These are phyloP conservation scores for Callitettix versicolor DNA, from an alignment of 1,140 invertebrate species.

Conservation along the genomic window DNA sequence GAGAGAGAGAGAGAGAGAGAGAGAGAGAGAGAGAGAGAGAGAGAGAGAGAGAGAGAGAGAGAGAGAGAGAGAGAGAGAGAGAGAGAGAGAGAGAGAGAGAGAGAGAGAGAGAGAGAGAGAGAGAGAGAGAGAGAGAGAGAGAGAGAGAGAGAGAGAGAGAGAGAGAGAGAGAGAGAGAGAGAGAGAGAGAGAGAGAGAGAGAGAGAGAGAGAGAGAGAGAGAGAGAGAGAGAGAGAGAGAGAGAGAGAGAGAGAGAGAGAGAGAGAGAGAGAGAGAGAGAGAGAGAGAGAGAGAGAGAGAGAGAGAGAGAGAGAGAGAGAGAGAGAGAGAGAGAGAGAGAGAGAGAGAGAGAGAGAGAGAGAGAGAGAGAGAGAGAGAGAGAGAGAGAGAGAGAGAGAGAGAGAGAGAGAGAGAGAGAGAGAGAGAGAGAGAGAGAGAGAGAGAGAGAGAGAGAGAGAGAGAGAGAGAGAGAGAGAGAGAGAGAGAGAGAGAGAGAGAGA, in stretches of 20 bases:
- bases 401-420: slow-evolving; percentile 8
- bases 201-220: slow-evolving; percentile 9
- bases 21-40: slow-evolving; percentile 4
- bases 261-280: too few species aligned
- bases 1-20: not conserved
- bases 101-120: slow-evolving; percentile 9
- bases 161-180: slow-evolving; percentile 5
- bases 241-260: too few species aligned
- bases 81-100: not conserved
- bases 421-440: slow-evolving; percentile 2
- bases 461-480: slow-evolving; percentile 6
- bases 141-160: slow-evolving; percentile 3
- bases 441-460: slow-evolving; percentile 8
- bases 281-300: slow-evolving; percentile 13
- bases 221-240: too few species aligned
- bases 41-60: slow-evolving; percentile 7
- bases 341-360: not conserved
- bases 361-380: slow-evolving; percentile 2
- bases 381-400: slow-evolving; percentile 7
- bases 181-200: slow-evolving; percentile 7
- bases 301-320: slow-evolving; percentile 12
- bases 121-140: slow-evolving; percentile 8
- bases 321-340: slow-evolving; percentile 7
- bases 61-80: slow-evolving; percentile 1
- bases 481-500: too few species aligned